These are phyloP conservation scores for Apeira syringaria DNA, from an alignment of 2,888 invertebrate species.

Conservation along the genomic window DNA sequence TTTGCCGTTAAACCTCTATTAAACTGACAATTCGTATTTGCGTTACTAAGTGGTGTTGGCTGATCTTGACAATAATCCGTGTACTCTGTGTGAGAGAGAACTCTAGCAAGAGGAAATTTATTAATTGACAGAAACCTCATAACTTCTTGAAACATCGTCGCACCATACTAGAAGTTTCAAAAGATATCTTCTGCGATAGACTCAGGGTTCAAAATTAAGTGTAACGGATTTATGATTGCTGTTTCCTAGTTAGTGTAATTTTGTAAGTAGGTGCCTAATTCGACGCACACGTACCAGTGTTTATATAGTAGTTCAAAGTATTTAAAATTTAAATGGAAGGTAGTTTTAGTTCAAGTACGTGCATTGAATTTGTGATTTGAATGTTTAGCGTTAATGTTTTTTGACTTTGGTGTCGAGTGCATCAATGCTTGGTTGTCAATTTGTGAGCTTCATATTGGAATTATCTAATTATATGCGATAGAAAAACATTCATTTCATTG, in stretches of 20 bases:
- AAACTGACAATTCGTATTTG: conserved; percentile 27
- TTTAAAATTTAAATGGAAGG: conserved; percentile 10
- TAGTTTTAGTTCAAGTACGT: conserved; percentile 2
- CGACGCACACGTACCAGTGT: background rate
- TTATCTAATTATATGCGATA: too few relatives aligned
- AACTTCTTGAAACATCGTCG: background rate
- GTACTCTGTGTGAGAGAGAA: conserved; percentile 21
- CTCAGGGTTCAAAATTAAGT: background rate
- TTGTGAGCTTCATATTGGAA: too few relatives aligned
- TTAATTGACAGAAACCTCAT: conserved; percentile 9
- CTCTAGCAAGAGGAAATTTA: conserved; percentile 7
- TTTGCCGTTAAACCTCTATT: conserved; percentile 34
- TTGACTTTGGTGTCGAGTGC: conserved; percentile 11
- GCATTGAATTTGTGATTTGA: conserved; percentile 10
- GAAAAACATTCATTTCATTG: too few relatives aligned
- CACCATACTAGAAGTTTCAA: too few relatives aligned
- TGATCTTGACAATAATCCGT: conserved; percentile 18
- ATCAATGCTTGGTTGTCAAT: conserved; percentile 11
- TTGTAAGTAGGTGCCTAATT: conserved; percentile 6
- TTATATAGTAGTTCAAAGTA: background rate
- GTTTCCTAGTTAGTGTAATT: background rate
- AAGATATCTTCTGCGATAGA: too few relatives aligned
- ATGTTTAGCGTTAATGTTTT: conserved; percentile 12
- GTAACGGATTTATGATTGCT: too few relatives aligned
- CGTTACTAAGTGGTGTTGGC: conserved; percentile 29